Conservation (phyloP, 92 coral and sea anemone species). For the Actinernus sp. region DNA sequence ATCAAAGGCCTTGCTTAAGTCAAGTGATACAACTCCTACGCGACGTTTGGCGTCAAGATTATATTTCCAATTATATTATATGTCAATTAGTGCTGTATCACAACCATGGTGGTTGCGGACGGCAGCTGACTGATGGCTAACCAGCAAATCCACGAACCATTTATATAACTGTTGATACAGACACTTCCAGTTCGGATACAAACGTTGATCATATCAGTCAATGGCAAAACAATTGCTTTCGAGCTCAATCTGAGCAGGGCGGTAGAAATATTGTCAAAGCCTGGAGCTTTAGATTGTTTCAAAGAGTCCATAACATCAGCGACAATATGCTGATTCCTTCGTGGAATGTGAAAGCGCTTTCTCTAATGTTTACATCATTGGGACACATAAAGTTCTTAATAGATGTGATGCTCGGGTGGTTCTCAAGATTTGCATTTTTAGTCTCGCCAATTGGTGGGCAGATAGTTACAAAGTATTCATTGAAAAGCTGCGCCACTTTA, state of each 20-base stretch:
- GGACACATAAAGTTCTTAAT: neutral
- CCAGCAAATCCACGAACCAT: conserved; percentile 18
- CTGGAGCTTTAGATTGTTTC: conserved; percentile 9
- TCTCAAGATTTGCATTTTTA: neutral
- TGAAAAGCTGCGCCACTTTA: too few species aligned
- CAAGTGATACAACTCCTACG: conserved; percentile 27
- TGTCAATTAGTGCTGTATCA: too few species aligned
- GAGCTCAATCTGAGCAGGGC: neutral
- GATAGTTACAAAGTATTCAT: conserved; percentile 6
- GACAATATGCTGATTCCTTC: neutral
- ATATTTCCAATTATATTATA: too few species aligned
- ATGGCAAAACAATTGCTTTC: conserved; percentile 1
- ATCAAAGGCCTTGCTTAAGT: conserved; percentile 47
- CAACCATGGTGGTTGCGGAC: conserved; percentile 28
- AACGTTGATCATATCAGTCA: conserved; percentile 9
- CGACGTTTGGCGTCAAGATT: conserved; percentile 8
- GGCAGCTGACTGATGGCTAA: too few species aligned
- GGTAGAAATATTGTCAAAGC: conserved; percentile 6
- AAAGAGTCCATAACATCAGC: conserved; percentile 1
- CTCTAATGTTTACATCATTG: neutral
- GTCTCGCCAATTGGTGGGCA: neutral
- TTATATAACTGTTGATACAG: conserved; percentile 9
- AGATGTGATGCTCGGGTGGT: conserved; percentile 18
- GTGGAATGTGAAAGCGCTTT: neutral
- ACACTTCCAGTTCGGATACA: conserved; percentile 15